Evolutionary conservation across 2,888 invertebrate species (phyloP), one percentile per base, ranked within the genome.

Genomic region (Drosophila eohydei): DNA sequence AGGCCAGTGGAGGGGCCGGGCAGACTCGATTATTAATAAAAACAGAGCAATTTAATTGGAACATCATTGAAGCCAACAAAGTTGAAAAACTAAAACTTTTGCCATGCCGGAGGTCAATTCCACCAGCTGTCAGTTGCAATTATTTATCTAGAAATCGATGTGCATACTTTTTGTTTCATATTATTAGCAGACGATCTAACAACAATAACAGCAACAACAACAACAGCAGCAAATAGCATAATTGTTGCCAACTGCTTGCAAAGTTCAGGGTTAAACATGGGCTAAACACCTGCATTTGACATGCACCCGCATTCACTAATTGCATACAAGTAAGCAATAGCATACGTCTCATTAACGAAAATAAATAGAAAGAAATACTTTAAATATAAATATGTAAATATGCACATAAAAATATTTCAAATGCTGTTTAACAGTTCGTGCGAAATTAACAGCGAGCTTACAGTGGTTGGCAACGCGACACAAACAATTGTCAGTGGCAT

Each of bases 221-320:
- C 46, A 40, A 46, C 44, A 32, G 32, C 58, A 38, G 21, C 41
- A 57, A n/a, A 6, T 7, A 44, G 12, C 34, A 60, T 61, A 60
- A 68, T 68, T 77, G 61, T 55, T 63, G 62, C 51, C 63, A 71
- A 71, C 36, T 68, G 66, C 62, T 75, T 52, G 61, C 46, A 83
- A 80, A 79, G 79, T 81, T 85, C 88, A 88, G 73, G 83, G 88
- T 65, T 60, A 71, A 60, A 55, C 61, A 43, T 71, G 65, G 67
- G 65, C 60, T 66, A 66, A 70, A 57, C 87, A 83, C 87, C 87
- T 86, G 87, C 71, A 66, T 16, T 83, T 71, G 56, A 36, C 14
- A 64, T 59, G 69, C 71, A 71, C 60, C 60, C 62, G 62, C 69
- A 57, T 69, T 40, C 26, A 12, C 32, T 48, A 55, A 56, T 56